These are phyloP conservation scores for Troilus luridus DNA, from an alignment of 2,888 invertebrate genomes.

Conservation along the genomic window DNA sequence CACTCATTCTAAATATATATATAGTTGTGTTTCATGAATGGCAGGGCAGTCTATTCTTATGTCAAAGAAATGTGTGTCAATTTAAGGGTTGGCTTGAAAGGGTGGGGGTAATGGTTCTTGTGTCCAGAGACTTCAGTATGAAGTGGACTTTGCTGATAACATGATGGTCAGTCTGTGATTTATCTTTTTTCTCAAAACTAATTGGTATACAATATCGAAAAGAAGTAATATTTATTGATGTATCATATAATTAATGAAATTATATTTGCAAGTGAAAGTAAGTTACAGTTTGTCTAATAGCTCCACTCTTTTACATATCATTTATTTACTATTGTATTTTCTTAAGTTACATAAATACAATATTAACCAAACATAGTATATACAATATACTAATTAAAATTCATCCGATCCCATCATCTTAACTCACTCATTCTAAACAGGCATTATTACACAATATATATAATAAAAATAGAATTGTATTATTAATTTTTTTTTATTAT, in stretches of 20 bases:
- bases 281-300: background rate
- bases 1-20: background rate
- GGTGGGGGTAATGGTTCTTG: slow-evolving; percentile 13
- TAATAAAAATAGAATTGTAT: background rate
- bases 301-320: background rate
- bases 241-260: slow-evolving; percentile 10
- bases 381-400: background rate
- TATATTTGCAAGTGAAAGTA: background rate
- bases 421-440: background rate
- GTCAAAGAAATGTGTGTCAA: slow-evolving; percentile 45
- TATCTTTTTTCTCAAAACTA: background rate
- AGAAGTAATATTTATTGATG: slow-evolving; percentile 15
- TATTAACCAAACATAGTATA: background rate
- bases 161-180: background rate
- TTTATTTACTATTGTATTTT: background rate
- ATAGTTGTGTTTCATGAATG: slow-evolving; percentile 17
- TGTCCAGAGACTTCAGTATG: slow-evolving; percentile 24
- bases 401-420: background rate
- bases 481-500: background rate
- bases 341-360: background rate
- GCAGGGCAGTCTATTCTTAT: background rate
- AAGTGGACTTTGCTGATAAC: background rate
- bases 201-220: background rate
- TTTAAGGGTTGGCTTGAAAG: background rate
- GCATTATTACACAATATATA: no score